phyloP scores from a whole-genome alignment of 2,888 invertebrate genomes.

The Drosophila algonquin region DNA sequence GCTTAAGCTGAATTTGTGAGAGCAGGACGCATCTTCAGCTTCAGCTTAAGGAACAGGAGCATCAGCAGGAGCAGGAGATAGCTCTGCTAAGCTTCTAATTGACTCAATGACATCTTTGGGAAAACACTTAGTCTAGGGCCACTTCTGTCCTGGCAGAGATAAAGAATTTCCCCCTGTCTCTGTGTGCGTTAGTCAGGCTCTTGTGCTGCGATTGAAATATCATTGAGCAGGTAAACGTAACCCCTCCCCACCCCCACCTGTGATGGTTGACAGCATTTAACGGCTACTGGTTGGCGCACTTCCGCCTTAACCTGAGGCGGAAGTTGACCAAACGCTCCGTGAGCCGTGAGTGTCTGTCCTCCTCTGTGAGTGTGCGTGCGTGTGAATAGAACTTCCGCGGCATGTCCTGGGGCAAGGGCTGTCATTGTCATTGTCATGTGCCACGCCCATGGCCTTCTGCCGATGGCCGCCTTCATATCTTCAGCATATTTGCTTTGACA shows the following conservation, averaged over 20 bases:
- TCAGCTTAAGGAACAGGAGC: no score
- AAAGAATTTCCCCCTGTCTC: constrained; percentile 3
- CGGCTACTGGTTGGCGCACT: constrained; percentile 60
- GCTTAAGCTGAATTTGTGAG: constrained; percentile 45
- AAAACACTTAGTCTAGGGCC: not conserved
- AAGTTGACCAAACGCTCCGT: constrained; percentile 62
- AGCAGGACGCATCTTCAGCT: not conserved
- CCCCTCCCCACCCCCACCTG: constrained; percentile 1
- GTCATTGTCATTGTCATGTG: constrained; percentile 72
- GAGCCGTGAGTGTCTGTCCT: no score
- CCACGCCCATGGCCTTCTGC: constrained; percentile 29
- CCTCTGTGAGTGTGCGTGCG: constrained; percentile 11
- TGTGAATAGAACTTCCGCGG: constrained; percentile 64
- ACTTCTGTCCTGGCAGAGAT: constrained; percentile 1
- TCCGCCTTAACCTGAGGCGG: constrained; percentile 57
- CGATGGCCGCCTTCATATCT: constrained; percentile 19
- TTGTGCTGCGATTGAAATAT: constrained; percentile 15
- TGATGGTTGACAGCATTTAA: constrained; percentile 44
- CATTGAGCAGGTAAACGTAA: constrained; percentile 20
- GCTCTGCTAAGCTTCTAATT: constrained; percentile 50
- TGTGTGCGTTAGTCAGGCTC: constrained; percentile 16
- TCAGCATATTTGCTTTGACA: constrained; percentile 66
- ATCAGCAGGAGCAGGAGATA: not conserved
- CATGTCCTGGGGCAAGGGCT: constrained; percentile 55
- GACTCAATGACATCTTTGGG: constrained; percentile 25